A percentile compares a stretch with the other conserved stretches of the same genome.
phyloP scores from a whole-genome alignment of 2,797 vertebrate genomes.

The Gallirallus australis region DNA sequence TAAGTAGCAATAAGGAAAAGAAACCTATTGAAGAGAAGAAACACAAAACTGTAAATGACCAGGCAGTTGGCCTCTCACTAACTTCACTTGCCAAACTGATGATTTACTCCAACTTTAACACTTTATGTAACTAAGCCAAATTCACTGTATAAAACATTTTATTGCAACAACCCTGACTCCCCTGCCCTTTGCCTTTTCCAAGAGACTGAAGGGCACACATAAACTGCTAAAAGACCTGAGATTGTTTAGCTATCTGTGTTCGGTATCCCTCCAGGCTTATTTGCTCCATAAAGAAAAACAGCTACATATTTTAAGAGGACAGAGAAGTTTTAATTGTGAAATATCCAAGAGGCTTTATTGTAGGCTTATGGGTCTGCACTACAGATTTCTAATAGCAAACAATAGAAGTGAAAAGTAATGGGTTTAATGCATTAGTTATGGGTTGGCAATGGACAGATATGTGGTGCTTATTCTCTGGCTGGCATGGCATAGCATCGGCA shows the following conservation, averaged over 20 bases:
- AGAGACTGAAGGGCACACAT: background rate
- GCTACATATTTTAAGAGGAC: background rate
- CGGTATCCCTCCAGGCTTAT: background rate
- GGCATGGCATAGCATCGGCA: background rate
- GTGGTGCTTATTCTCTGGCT: constrained; percentile 4
- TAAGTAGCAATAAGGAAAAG: constrained; percentile 1
- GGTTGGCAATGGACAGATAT: background rate
- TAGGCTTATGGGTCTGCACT: background rate
- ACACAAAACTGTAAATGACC: constrained; percentile 31
- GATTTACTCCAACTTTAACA: constrained; percentile 12
- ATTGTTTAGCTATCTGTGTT: background rate
- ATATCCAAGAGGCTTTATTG: constrained; percentile 2
- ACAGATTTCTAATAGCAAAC: constrained; percentile 12
- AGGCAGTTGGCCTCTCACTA: constrained; percentile 24
- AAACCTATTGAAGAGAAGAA: constrained; percentile 11
- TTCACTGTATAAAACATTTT: constrained; percentile 29
- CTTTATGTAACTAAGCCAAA: background rate
- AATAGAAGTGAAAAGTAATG: constrained; percentile 33
- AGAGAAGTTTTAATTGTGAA: background rate
- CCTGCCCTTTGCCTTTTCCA: background rate
- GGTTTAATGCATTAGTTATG: constrained; percentile 22
- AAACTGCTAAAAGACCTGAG: constrained; percentile 18
- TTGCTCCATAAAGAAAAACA: constrained; percentile 10
- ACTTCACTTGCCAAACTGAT: constrained; percentile 19
- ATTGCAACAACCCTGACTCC: background rate